Evolutionary conservation across 2,113 vertebrate genomes (phyloP).

Genomic region (Pipra filicauda): DNA sequence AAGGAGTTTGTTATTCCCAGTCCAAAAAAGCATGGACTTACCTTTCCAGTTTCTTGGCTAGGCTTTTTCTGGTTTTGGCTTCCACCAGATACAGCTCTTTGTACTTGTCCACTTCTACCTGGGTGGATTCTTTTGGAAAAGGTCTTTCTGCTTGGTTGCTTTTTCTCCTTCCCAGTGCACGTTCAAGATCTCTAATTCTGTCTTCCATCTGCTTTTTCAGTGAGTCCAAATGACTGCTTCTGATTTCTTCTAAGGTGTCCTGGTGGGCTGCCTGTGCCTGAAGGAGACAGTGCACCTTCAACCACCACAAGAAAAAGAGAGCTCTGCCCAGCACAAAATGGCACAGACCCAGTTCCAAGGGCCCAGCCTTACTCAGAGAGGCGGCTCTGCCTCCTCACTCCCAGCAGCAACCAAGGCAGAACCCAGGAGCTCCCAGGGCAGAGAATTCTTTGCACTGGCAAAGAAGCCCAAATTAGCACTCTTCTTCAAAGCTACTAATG

Average conservation of each 20-base stretch:
- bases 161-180: no score
- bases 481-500: background rate
- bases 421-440: background rate
- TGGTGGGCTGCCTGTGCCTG: conserved; percentile 88
- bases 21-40: no score
- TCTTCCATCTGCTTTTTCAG: no score
- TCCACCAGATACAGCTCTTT: no score
- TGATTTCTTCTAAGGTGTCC: conserved; percentile 84
- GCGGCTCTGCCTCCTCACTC: background rate
- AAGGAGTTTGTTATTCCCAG: no score
- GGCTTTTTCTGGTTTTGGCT: no score
- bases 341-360: background rate
- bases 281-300: background rate
- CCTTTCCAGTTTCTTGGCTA: no score
- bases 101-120: no score
- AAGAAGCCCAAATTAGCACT: background rate
- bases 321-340: fast-evolving
- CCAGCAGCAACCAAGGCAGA: background rate
- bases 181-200: no score
- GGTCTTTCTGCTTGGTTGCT: no score
- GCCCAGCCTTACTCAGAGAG: background rate
- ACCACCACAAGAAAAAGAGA: background rate
- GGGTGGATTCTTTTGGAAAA: no score
- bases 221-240: conserved; percentile 61
- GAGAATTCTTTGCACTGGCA: background rate